A percentile compares a stretch with the other conserved stretches of the same genome.
phyloP scores from a whole-genome alignment of 1,140 invertebrate species.

The Drosophila obscura region DNA sequence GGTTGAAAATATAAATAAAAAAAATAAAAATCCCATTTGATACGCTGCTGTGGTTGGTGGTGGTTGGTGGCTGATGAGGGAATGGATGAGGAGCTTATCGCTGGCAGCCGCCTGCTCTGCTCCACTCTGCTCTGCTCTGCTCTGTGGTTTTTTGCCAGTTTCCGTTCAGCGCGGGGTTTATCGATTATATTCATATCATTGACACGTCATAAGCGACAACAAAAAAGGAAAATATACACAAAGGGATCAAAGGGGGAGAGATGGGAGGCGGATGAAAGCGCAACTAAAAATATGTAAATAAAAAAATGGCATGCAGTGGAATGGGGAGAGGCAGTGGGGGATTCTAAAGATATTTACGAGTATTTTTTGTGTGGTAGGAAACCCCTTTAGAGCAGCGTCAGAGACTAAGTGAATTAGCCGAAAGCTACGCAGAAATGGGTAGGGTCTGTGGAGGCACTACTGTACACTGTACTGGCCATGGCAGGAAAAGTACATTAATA shows the following conservation, averaged over 20 bases:
- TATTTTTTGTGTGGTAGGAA: neutral
- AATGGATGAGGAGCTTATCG: slow-evolving; percentile 38
- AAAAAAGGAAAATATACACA: slow-evolving; percentile 16
- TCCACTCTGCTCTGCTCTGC: slow-evolving; percentile 10
- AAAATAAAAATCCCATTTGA: slow-evolving; percentile 17
- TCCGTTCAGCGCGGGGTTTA: slow-evolving; percentile 43
- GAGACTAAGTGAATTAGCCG: slow-evolving; percentile 50
- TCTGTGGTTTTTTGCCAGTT: slow-evolving; percentile 41
- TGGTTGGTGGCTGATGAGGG: neutral
- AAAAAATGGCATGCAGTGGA: slow-evolving; percentile 2
- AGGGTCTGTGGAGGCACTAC: slow-evolving; percentile 11
- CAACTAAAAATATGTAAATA: slow-evolving; percentile 36
- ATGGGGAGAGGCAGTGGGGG: no score
- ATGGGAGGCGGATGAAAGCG: neutral
- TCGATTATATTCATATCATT: slow-evolving; percentile 55
- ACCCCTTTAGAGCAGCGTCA: slow-evolving; percentile 33
- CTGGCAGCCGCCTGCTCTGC: slow-evolving; percentile 34
- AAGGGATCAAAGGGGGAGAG: neutral
- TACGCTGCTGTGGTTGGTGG: neutral
- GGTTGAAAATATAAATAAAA: slow-evolving; percentile 37
- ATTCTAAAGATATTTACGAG: no score
- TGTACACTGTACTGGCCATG: neutral
- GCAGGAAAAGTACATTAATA: slow-evolving; percentile 31
- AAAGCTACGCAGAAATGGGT: slow-evolving; percentile 26
- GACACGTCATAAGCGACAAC: slow-evolving; percentile 39